These are phyloP conservation scores for Pediacus dermestoides DNA, from an alignment of 2,888 invertebrate species.

Conservation along the genomic window DNA sequence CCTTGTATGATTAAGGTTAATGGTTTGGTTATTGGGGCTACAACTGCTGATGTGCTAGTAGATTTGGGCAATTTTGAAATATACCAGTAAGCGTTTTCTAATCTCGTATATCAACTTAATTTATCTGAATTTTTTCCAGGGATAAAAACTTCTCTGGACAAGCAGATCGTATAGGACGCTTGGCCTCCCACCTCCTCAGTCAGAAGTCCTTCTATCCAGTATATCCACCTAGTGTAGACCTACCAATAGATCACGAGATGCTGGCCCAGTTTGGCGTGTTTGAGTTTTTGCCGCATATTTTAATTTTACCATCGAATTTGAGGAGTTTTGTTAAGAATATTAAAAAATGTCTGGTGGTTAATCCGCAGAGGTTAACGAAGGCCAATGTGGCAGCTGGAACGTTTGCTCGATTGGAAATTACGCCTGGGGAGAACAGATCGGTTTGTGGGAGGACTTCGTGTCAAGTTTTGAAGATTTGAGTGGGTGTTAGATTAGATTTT, in stretches of 20 bases:
- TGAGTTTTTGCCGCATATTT: constrained; percentile 71
- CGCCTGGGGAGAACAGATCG: constrained; percentile 24
- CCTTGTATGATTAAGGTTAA: constrained; percentile 75
- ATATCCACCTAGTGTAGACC: constrained; percentile 65
- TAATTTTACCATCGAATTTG: constrained; percentile 82
- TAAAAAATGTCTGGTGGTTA: constrained; percentile 74
- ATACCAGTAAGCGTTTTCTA: constrained; percentile 33
- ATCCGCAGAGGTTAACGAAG: constrained; percentile 80
- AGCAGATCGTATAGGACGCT: constrained; percentile 62
- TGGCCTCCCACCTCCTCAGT: constrained; percentile 68
- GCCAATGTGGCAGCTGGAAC: constrained; percentile 72
- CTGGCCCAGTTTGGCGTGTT: constrained; percentile 71
- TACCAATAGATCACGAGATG: constrained; percentile 67
- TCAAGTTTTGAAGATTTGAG: constrained; percentile 30
- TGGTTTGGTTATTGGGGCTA: constrained; percentile 73
- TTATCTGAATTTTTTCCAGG: constrained; percentile 17
- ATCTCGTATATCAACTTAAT: constrained; percentile 4
- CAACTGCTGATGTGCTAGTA: constrained; percentile 79
- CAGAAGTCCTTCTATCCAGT: constrained; percentile 83
- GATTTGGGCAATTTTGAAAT: constrained; percentile 80
- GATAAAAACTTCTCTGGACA: constrained; percentile 22
- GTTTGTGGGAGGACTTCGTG: constrained; percentile 27
- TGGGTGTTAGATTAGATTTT: constrained; percentile 8
- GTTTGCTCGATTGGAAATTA: constrained; percentile 66
- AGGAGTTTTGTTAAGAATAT: constrained; percentile 79